These are phyloP conservation scores for Ellobius talpinus DNA, from an alignment of 2,113 vertebrate species.

Conservation along the genomic window DNA sequence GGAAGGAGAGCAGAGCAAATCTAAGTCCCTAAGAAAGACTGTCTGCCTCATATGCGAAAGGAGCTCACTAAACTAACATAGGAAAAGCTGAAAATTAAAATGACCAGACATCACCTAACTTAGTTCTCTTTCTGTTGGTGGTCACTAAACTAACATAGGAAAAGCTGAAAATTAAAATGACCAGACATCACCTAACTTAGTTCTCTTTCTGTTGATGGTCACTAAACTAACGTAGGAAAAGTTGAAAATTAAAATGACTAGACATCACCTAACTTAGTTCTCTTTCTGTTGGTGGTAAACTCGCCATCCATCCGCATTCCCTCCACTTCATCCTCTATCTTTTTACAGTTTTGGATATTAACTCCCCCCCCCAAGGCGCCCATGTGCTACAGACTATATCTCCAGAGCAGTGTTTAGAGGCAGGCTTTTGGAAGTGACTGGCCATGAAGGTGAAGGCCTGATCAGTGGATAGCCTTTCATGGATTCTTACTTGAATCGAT, in stretches of 20 bases:
- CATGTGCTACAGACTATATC: neutral
- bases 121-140: neutral
- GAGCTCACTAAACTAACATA: neutral
- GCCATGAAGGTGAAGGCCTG: neutral
- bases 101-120: neutral
- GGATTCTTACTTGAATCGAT: neutral
- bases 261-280: neutral
- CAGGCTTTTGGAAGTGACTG: neutral
- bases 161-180: neutral
- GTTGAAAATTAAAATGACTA: neutral
- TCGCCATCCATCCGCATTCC: no score
- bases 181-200: neutral
- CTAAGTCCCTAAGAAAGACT: neutral
- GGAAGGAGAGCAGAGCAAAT: neutral
- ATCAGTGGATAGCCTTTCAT: neutral
- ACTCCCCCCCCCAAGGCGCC: neutral
- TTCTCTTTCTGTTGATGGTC: neutral
- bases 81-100: neutral
- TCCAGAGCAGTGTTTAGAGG: neutral
- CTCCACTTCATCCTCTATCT: neutral
- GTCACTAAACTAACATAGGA: neutral
- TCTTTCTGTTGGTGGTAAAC: neutral
- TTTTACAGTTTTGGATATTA: neutral
- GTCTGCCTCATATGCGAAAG: neutral
- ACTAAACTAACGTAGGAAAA: neutral